Evolutionary conservation across 1,140 invertebrate genomes (phyloP).

Genomic region (Polypedilum vanderplanki): DNA sequence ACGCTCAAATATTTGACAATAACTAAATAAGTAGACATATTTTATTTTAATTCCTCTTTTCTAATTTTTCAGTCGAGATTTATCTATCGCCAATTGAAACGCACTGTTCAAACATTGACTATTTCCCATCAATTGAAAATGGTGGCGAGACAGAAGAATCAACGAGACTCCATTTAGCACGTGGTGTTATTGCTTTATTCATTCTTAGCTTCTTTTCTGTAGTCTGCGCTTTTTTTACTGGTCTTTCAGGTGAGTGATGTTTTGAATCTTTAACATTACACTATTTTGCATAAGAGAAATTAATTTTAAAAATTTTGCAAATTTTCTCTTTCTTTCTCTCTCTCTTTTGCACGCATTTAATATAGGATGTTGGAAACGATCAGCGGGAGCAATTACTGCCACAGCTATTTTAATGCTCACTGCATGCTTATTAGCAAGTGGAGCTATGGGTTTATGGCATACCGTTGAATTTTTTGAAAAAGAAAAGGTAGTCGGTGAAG

Average conservation of each 20-base stretch:
- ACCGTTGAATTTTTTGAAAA: constrained; percentile 93
- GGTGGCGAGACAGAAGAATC: constrained; percentile 40
- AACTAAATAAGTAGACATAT: neutral
- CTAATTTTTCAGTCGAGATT: constrained; percentile 67
- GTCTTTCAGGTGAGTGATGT: constrained; percentile 50
- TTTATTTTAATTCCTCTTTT: constrained; percentile 32
- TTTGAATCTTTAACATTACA: neutral
- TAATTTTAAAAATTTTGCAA: neutral
- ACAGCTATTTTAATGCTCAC: constrained; percentile 87
- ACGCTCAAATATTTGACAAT: neutral
- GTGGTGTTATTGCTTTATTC: constrained; percentile 85
- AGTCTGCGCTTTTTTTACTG: constrained; percentile 89
- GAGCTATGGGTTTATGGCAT: constrained; percentile 91
- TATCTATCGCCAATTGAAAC: constrained; percentile 90
- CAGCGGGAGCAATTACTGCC: constrained; percentile 84
- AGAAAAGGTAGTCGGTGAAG: constrained; percentile 83
- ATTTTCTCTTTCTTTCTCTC: neutral
- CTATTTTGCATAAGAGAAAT: neutral
- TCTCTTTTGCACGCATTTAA: no score
- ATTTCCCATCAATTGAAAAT: constrained; percentile 54
- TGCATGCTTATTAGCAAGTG: constrained; percentile 76
- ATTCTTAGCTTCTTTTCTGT: constrained; percentile 76
- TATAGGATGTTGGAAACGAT: constrained; percentile 85
- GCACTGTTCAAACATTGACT: constrained; percentile 90
- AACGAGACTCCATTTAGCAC: constrained; percentile 72